phyloP scores from a whole-genome alignment of 2,113 vertebrate genomes.

The Crotophaga sulcirostris region DNA sequence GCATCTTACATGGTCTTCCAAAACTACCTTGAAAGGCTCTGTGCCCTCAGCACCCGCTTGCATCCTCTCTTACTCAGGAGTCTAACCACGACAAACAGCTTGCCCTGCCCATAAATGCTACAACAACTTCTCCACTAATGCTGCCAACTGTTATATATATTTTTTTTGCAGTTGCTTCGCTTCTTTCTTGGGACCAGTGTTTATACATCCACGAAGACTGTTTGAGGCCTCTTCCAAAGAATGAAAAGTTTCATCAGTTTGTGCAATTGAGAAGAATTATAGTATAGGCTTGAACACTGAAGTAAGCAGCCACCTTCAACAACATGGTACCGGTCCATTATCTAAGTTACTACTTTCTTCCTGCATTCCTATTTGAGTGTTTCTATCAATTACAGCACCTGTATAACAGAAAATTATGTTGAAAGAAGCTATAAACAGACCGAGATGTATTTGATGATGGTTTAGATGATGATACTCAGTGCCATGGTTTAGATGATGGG shows the following conservation, averaged over 20 bases:
- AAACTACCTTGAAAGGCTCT: fast-evolving
- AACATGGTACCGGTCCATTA: fast-evolving
- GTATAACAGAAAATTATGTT: background rate
- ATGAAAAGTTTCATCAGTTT: background rate
- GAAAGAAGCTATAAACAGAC: background rate
- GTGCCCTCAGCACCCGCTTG: background rate
- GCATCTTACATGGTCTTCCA: fast-evolving
- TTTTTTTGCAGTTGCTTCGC: background rate
- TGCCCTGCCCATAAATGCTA: background rate
- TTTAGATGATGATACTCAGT: no score
- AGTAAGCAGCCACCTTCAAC: background rate
- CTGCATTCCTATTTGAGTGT: background rate
- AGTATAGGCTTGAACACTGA: background rate
- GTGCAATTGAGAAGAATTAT: background rate
- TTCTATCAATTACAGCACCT: background rate
- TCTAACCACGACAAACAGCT: background rate
- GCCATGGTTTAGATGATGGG: no score
- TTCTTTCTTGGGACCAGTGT: background rate
- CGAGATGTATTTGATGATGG: background rate
- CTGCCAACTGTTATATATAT: background rate
- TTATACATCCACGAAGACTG: background rate
- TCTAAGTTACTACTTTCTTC: background rate
- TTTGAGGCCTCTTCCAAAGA: background rate
- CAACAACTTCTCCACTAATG: background rate
- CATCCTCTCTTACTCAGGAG: background rate